Conservation (phyloP, 2,113 vertebrate genomes). For the Ranitomeya imitator region DNA sequence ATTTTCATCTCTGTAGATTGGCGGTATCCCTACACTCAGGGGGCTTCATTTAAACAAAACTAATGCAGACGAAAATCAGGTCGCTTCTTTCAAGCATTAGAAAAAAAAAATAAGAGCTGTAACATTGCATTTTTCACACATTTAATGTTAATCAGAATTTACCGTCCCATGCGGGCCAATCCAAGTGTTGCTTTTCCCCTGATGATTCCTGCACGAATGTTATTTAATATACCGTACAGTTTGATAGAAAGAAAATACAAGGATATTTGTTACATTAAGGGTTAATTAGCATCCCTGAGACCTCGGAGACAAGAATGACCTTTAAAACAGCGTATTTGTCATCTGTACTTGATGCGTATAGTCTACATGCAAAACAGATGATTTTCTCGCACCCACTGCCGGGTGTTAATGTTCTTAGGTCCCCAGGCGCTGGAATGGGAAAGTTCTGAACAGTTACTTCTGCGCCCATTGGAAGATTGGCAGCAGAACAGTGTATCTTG, state of each 20-base stretch:
- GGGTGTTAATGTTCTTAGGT: neutral
- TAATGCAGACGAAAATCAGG: conserved; percentile 8
- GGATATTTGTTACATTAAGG: neutral
- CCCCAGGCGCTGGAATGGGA: neutral
- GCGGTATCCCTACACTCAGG: neutral
- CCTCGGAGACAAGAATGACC: neutral
- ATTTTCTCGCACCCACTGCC: neutral
- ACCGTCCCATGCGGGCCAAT: neutral
- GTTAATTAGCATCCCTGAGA: neutral
- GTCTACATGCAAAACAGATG: neutral
- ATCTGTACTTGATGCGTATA: neutral
- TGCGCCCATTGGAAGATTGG: conserved; percentile 14
- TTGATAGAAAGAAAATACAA: neutral
- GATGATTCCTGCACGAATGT: neutral
- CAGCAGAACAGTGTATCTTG: conserved; percentile 34
- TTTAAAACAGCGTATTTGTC: neutral
- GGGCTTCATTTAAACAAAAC: neutral
- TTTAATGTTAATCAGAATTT: neutral
- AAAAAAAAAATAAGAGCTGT: neutral
- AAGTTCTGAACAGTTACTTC: conserved; percentile 16
- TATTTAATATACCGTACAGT: neutral
- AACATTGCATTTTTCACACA: neutral
- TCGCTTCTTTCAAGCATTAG: neutral
- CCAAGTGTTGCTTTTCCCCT: neutral
- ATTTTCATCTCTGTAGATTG: neutral